phyloP scores from a whole-genome alignment of 2,113 vertebrate species.

The Euleptes europaea region DNA sequence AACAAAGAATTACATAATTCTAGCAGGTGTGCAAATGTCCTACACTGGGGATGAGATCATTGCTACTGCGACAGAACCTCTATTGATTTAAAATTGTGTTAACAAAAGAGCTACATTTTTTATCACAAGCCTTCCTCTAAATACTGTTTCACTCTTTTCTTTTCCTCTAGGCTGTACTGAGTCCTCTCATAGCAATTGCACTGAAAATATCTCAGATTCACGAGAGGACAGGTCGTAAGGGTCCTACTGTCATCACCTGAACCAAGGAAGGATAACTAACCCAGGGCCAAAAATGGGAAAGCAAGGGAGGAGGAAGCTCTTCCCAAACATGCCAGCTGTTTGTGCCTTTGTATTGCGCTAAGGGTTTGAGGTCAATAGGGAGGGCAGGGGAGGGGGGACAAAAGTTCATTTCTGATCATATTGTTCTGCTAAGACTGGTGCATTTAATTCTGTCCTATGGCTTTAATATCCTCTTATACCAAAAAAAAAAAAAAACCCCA shows the following conservation, averaged over 20 bases:
- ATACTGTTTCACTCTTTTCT: conserved; percentile 35
- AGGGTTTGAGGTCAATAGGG: conserved; percentile 50
- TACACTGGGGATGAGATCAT: no score
- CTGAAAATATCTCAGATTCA: conserved; percentile 97
- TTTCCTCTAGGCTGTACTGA: conserved; percentile 86
- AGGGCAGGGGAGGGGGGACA: conserved; percentile 20
- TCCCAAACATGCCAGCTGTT: conserved; percentile 65
- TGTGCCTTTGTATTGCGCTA: conserved; percentile 76
- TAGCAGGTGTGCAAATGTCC: no score
- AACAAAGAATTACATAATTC: no score
- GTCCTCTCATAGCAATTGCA: conserved; percentile 96
- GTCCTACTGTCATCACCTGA: conserved; percentile 97
- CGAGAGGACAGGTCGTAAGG: conserved; percentile 90
- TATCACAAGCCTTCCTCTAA: conserved; percentile 14
- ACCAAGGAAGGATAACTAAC: conserved; percentile 32
- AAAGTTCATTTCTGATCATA: conserved; percentile 42
- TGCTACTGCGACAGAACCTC: no score
- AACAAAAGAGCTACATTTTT: neutral
- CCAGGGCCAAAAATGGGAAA: conserved; percentile 70
- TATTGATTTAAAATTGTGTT: neutral
- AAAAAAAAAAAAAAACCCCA: conserved; percentile 37
- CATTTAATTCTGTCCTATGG: conserved; percentile 59
- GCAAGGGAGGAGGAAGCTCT: conserved; percentile 55
- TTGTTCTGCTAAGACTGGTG: conserved; percentile 47
- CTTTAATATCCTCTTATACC: conserved; percentile 44